Percentiles rank a stretch among this genome's conserved stretches.
Conservation (phyloP, 2,888 invertebrate species). For the Eupithecia exiguata region DNA sequence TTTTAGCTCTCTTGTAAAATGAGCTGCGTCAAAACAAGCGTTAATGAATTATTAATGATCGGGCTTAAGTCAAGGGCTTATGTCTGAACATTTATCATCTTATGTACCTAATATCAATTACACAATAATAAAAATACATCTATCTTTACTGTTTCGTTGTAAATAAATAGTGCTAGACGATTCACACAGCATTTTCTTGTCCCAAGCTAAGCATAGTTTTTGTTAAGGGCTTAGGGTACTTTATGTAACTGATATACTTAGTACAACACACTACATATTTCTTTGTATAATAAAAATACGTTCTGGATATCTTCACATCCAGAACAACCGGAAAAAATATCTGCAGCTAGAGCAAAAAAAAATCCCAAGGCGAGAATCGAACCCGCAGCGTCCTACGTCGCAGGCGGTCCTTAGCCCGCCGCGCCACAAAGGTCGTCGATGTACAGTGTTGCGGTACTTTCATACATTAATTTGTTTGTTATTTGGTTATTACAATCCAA, state of each 20-base stretch:
- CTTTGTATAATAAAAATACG: too few relatives aligned
- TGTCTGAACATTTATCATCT: background rate
- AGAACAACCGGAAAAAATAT: too few relatives aligned
- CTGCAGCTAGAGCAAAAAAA: too few relatives aligned
- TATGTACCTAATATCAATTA: background rate
- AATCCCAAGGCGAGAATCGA: too few relatives aligned
- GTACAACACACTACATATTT: too few relatives aligned
- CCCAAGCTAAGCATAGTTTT: too few relatives aligned
- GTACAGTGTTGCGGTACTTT: background rate
- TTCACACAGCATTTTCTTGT: too few relatives aligned
- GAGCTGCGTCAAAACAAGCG: constrained; percentile 2
- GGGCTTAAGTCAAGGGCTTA: constrained; percentile 1
- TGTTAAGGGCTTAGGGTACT: too few relatives aligned
- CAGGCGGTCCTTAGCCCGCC: too few relatives aligned
- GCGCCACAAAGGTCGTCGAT: background rate
- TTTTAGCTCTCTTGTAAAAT: constrained; percentile 2
- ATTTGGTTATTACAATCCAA: constrained; percentile 3
- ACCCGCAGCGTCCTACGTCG: too few relatives aligned
- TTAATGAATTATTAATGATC: constrained; percentile 7
- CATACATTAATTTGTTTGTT: background rate
- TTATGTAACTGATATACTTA: too few relatives aligned
- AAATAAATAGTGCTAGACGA: background rate
- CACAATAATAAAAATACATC: background rate
- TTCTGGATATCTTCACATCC: too few relatives aligned
- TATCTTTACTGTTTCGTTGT: background rate